Evolutionary conservation across 1,140 invertebrate species (phyloP).

Genomic region (Diorhabda sublineata): DNA sequence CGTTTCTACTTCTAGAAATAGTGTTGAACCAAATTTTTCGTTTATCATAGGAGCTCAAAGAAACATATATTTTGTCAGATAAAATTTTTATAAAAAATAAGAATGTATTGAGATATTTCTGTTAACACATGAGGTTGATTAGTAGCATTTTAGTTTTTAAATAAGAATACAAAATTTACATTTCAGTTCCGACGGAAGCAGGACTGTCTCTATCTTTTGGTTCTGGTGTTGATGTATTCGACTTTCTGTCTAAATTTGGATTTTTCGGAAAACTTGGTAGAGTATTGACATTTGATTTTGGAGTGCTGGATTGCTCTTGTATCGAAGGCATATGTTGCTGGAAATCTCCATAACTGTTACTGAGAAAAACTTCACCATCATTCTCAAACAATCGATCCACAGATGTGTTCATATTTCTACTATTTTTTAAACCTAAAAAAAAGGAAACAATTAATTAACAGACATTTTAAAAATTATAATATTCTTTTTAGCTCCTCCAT

Average conservation of each 20-base stretch:
- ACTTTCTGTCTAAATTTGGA: slow-evolving; percentile 50
- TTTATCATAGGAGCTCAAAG: too few relatives aligned
- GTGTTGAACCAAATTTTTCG: too few relatives aligned
- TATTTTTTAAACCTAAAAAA: slow-evolving; percentile 58
- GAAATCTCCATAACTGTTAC: slow-evolving; percentile 62
- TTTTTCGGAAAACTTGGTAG: slow-evolving; percentile 47
- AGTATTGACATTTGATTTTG: slow-evolving; percentile 44
- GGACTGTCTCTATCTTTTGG: slow-evolving; percentile 56
- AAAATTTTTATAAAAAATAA: too few relatives aligned
- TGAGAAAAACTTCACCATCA: slow-evolving; percentile 64
- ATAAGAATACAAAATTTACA: slow-evolving; percentile 13
- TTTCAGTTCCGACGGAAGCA: slow-evolving; percentile 52
- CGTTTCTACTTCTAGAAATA: too few relatives aligned
- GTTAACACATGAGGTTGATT: too few relatives aligned
- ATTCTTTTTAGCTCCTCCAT: too few relatives aligned
- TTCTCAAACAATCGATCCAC: slow-evolving; percentile 86
- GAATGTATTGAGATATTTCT: too few relatives aligned
- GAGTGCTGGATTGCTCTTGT: slow-evolving; percentile 52
- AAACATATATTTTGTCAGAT: too few relatives aligned
- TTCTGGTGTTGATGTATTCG: slow-evolving; percentile 55
- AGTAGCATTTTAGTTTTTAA: too few relatives aligned
- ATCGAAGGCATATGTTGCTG: slow-evolving; percentile 56
- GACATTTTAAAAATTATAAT: too few relatives aligned
- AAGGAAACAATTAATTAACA: slow-evolving; percentile 3
- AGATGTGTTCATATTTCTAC: slow-evolving; percentile 84